phyloP scores from a whole-genome alignment of 2,113 vertebrate species.

The Aix galericulata region DNA sequence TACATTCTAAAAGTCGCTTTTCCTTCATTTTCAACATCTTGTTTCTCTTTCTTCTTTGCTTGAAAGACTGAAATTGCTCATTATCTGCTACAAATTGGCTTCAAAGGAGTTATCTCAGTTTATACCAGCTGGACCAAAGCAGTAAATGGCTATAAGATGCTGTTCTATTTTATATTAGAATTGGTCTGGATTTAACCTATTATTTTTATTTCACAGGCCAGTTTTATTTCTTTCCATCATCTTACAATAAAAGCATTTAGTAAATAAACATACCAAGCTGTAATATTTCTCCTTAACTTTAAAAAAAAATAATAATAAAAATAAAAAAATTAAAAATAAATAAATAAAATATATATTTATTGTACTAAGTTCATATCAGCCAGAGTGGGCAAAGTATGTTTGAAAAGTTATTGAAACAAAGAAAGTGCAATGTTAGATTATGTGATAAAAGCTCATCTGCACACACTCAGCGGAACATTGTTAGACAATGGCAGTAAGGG shows the following conservation, averaged over 20 bases:
- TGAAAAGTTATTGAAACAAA: background rate
- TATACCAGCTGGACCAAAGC: constrained; percentile 45
- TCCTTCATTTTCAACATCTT: constrained; percentile 5
- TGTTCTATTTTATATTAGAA: background rate
- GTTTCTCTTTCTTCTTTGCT: constrained; percentile 41
- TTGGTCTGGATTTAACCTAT: constrained; percentile 4
- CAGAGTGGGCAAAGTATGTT: background rate
- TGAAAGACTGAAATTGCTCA: constrained; percentile 53
- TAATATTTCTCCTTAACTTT: background rate
- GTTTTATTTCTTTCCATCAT: background rate
- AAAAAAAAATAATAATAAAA: background rate
- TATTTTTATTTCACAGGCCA: background rate
- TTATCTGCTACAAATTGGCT: constrained; percentile 48
- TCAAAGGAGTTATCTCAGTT: constrained; percentile 20
- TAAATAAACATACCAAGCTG: constrained; percentile 11
- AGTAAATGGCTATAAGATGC: background rate
- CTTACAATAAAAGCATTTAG: background rate
- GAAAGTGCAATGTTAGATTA: background rate
- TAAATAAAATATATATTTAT: background rate
- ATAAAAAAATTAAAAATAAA: no score
- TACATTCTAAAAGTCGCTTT: background rate
- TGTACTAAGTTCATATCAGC: background rate
- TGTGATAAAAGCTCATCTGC: background rate
- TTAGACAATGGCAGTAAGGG: background rate
- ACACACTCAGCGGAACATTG: background rate